Evolutionary conservation across 1,140 invertebrate genomes (phyloP), one percentile per base, ranked within the genome.

Genomic region (Drosophila nannoptera): DNA sequence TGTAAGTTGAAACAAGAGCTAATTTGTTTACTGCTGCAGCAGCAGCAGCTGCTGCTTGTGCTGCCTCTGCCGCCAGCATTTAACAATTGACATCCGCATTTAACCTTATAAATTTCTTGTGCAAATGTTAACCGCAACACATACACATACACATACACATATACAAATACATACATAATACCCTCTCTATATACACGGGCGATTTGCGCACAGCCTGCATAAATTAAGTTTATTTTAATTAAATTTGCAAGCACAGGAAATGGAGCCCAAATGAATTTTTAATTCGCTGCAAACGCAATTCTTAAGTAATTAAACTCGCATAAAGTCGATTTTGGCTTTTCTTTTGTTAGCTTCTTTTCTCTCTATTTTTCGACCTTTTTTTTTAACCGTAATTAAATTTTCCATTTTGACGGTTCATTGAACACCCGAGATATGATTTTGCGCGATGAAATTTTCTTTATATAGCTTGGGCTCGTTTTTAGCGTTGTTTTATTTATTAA

Each of bases 21-120:
- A 83, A 83, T 83, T 84, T 84, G 80, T 84, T 84, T 67, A 75
- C 78, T 64, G 71, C 68, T 74, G 53, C 42, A 43, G 56, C 45
- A 40, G 52, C 68, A 77, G 53, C 42, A 43, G 56, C 45, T 35
- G 56, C 45, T 36, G 73, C 70, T 56, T 22, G 1, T 22, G 22
- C 22, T 22, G 22, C 22, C 22, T 22, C 22, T 22, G 22, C 22
- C 55, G 66, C 45, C 50, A 42, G 45, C 14, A 14, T 58, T 45
- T 46, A 35, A 33, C 61, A 33, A 43, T 48, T 48, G 31, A 33
- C 32, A 59, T 11, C 40, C 56, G 43, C 43, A 36, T 59, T 46
- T 35, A 32, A 67, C 46, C 54, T 55, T 69, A 55, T 48, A 63
- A 48, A 31, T 68, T 69, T 63, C 43, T 42, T 43, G 7, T 63